These are phyloP conservation scores for Drosophila suboccidentalis DNA, from an alignment of 2,888 invertebrate species.

Conservation along the genomic window DNA sequence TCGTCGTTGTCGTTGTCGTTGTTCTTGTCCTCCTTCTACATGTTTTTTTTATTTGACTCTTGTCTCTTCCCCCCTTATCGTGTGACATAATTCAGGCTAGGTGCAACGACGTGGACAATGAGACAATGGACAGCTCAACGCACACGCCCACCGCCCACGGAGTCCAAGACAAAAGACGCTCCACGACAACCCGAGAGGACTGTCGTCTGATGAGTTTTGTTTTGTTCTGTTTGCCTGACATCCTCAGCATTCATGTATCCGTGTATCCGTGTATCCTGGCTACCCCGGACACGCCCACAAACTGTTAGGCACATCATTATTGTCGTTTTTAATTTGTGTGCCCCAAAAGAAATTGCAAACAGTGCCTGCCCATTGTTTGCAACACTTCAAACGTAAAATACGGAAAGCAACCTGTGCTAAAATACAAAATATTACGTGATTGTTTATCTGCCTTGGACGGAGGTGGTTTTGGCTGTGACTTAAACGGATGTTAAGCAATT, in stretches of 20 bases:
- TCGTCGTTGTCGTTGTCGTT: slow-evolving; percentile 49
- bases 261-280: slow-evolving; percentile 1
- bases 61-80: slow-evolving; percentile 22
- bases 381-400: slow-evolving; percentile 71
- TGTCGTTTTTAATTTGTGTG: slow-evolving; percentile 78
- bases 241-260: not conserved
- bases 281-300: slow-evolving; percentile 63
- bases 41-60: not conserved
- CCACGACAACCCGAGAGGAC: slow-evolving; percentile 27
- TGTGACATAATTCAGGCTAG: slow-evolving; percentile 82
- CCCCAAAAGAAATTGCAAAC: slow-evolving; percentile 64
- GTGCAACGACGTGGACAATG: slow-evolving; percentile 71
- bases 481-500: slow-evolving; percentile 9
- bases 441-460: slow-evolving; percentile 8
- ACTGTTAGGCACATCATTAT: slow-evolving; percentile 72
- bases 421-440: slow-evolving; percentile 25
- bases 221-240: slow-evolving; percentile 23
- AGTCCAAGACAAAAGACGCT: slow-evolving; percentile 59
- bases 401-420: slow-evolving; percentile 11
- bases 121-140: slow-evolving; percentile 68
- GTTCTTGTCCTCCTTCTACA: slow-evolving; percentile 2
- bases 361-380: slow-evolving; percentile 65
- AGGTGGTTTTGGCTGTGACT: not conserved
- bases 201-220: slow-evolving; percentile 72
- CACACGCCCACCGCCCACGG: slow-evolving; percentile 43